phyloP scores from a whole-genome alignment of 2,888 invertebrate genomes.

The Epiblema foenella region DNA sequence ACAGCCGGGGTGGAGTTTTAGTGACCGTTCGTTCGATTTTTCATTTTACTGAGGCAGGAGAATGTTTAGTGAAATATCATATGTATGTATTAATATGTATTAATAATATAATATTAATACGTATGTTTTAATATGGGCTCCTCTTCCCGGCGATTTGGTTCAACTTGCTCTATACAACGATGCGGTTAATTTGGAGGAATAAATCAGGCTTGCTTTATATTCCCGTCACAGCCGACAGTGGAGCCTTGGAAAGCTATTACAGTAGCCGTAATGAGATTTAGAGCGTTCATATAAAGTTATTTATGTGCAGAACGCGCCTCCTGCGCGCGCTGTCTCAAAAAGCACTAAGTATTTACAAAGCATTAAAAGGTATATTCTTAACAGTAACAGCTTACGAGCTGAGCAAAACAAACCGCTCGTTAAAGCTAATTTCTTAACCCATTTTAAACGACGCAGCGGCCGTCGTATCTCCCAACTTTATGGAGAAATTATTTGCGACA shows the following conservation, averaged over 20 bases:
- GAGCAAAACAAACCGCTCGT: conserved; percentile 41
- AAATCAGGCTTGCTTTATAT: conserved; percentile 79
- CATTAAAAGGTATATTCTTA: conserved; percentile 37
- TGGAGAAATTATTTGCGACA: conserved; percentile 19
- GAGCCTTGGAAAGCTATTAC: conserved; percentile 80
- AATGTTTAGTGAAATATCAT: conserved; percentile 53
- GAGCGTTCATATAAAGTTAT: conserved; percentile 82
- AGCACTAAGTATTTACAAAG: conserved; percentile 45
- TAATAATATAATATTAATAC: no score
- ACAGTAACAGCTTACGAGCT: conserved; percentile 35
- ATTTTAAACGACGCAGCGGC: conserved; percentile 29
- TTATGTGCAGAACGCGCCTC: conserved; percentile 73
- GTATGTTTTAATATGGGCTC: conserved; percentile 44
- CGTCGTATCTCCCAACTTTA: conserved; percentile 15
- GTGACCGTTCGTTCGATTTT: conserved; percentile 64
- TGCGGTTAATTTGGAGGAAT: conserved; percentile 73
- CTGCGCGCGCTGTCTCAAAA: conserved; percentile 53
- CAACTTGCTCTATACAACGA: conserved; percentile 58
- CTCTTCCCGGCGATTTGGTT: conserved; percentile 50
- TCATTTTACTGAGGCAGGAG: conserved; percentile 50
- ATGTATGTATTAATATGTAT: no score
- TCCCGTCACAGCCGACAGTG: conserved; percentile 77
- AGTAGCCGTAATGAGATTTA: conserved; percentile 81
- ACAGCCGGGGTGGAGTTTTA: conserved; percentile 55
- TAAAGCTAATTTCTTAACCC: conserved; percentile 42